Conservation (phyloP, 1,140 invertebrate genomes). For the Trinorchestia longiramus region DNA sequence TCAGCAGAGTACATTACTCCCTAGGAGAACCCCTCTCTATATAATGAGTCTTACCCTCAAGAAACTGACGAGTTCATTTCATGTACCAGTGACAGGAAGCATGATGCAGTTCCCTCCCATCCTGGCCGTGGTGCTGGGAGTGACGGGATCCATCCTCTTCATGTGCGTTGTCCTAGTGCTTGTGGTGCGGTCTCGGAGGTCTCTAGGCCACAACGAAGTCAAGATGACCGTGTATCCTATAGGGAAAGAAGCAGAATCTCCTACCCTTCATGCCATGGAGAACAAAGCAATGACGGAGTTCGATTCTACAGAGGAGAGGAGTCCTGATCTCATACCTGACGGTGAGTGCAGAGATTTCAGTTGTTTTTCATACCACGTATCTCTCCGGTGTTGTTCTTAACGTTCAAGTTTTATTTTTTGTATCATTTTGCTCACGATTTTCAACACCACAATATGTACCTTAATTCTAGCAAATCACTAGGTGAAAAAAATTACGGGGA, state of each 20-base stretch:
- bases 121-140: conserved; percentile 30
- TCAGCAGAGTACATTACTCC: background rate
- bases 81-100: conserved; percentile 3
- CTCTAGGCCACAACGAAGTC: background rate
- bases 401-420: background rate
- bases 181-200: conserved; percentile 19
- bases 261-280: conserved; percentile 27
- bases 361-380: background rate
- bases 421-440: background rate
- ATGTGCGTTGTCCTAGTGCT: conserved; percentile 13
- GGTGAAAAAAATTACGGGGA: background rate
- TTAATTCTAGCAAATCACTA: background rate
- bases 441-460: background rate
- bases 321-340: conserved; percentile 30
- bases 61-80: background rate
- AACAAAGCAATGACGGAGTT: conserved; percentile 39
- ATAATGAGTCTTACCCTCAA: background rate
- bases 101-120: conserved; percentile 42
- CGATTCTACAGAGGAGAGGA: conserved; percentile 25
- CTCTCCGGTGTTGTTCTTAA: background rate
- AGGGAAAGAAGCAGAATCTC: conserved; percentile 21
- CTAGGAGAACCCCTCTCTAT: background rate
- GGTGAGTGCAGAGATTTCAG: background rate
- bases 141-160: background rate
- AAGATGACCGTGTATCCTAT: conserved; percentile 42